Percentiles rank a stretch among this genome's conserved stretches.
Evolutionary conservation across 2,797 vertebrate genomes (phyloP).

Genomic region (Euthynnus affinis): DNA sequence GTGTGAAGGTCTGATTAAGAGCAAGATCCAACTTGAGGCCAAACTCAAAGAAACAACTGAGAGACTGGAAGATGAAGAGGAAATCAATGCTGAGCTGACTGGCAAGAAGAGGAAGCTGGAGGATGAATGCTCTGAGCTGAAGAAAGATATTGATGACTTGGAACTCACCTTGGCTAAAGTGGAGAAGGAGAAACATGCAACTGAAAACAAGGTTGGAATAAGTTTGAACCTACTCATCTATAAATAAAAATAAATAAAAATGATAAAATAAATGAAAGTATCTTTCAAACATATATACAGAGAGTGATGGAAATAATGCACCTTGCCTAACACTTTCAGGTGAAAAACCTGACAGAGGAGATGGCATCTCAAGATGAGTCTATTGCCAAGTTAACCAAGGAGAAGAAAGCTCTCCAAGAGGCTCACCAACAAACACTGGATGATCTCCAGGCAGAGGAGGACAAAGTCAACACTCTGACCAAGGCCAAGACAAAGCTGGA

Average conservation of each 20-base stretch:
- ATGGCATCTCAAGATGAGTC: constrained; percentile 86
- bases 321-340: constrained; percentile 65
- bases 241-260: too few species aligned
- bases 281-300: too few species aligned
- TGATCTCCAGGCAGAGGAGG: constrained; percentile 89
- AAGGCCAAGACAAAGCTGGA: constrained; percentile 90
- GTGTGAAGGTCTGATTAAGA: constrained; percentile 77
- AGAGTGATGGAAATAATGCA: too few species aligned
- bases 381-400: constrained; percentile 85
- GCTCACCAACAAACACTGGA: constrained; percentile 86
- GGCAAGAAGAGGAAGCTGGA: constrained; percentile 72
- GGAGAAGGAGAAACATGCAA: constrained; percentile 79
- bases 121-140: constrained; percentile 77
- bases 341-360: constrained; percentile 89
- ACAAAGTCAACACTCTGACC: constrained; percentile 89
- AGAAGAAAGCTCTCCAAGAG: constrained; percentile 86
- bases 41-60: constrained; percentile 89
- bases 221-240: too few species aligned
- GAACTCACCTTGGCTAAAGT: constrained; percentile 80
- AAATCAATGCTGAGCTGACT: constrained; percentile 89
- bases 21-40: constrained; percentile 87
- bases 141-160: constrained; percentile 80
- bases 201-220: constrained; percentile 28
- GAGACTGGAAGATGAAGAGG: constrained; percentile 89
- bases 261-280: too few species aligned